phyloP scores from a whole-genome alignment of 2,113 vertebrate species.

The Rhea americana region DNA sequence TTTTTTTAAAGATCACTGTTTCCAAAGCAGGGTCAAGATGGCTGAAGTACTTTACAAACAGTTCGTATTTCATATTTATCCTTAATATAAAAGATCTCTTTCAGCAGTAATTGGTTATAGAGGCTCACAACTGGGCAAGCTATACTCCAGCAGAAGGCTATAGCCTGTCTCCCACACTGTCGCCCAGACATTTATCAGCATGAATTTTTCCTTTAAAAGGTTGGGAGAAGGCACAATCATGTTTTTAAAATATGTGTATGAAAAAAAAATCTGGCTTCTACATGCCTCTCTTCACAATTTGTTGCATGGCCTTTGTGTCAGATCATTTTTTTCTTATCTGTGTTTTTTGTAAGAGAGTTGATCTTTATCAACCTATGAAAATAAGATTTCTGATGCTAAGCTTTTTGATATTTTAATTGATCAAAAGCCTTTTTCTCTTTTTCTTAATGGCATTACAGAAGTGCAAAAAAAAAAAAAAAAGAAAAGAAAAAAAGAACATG shows the following conservation, averaged over 20 bases:
- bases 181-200: neutral
- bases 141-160: neutral
- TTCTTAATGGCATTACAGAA: neutral
- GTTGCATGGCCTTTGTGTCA: neutral
- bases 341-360: neutral
- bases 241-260: neutral
- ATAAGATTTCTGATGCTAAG: neutral
- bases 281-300: neutral
- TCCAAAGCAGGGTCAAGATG: neutral
- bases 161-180: neutral
- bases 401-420: neutral
- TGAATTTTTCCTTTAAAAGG: neutral
- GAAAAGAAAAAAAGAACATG: neutral
- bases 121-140: neutral
- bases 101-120: neutral
- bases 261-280: neutral
- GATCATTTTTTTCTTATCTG: neutral
- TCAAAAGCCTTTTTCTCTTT: neutral
- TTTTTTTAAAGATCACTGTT: neutral
- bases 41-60: neutral
- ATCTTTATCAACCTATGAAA: neutral
- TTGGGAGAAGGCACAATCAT: neutral
- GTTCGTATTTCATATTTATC: neutral
- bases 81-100: neutral
- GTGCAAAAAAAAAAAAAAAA: neutral